Base-by-base conservation (phyloP, 1,140 invertebrate genomes). In the Papilio polytes region DNA sequence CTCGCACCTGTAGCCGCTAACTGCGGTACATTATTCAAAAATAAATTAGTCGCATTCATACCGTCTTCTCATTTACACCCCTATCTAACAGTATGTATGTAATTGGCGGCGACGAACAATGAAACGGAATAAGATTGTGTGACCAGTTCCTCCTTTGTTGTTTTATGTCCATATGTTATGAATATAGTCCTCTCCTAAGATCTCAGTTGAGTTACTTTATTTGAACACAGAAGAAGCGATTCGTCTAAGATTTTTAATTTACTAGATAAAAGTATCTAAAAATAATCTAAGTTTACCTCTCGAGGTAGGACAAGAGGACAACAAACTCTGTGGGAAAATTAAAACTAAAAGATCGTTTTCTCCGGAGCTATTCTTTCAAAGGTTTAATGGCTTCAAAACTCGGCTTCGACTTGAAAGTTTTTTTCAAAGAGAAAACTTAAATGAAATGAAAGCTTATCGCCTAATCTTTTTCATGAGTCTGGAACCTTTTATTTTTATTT, bases 351-450 rank as follows among this genome's bases (percentile, higher is more conserved):
- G 63, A 70, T 70, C 63, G 63, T 15, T 70, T 70, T 31, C 22
- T 31, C 63, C 6, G 26, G 26, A 12, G 63, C 22, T 70, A 31
- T 70, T 70, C 13, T 70, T 70, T 70, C 13, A 70, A 31, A 70
- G 63, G 63, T 70, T 70, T 70, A 70, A 70, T 15, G 26, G 63
- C 26, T 70, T 70, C 63, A 70, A 63, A 63, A 63, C 63, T 70
- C 26, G 12, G 26, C 26, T 31, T 70, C 26, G 63, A 70, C 4
- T 26, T 15, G 26, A 70, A 70, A 70, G 63, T 31, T 70, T 70
- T 66, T 31, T 70, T 31, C 63, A 70, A 70, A 31, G 63, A 70
- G 26, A 70, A 31, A 70, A 70, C 26, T 70, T 70, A 70, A 70
- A 70, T 70, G 63, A 70, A 70, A 31, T 70, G 12, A 31, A 15